These are phyloP conservation scores for Spodoptera exigua DNA, from an alignment of 2,888 invertebrate species.

Conservation along the genomic window DNA sequence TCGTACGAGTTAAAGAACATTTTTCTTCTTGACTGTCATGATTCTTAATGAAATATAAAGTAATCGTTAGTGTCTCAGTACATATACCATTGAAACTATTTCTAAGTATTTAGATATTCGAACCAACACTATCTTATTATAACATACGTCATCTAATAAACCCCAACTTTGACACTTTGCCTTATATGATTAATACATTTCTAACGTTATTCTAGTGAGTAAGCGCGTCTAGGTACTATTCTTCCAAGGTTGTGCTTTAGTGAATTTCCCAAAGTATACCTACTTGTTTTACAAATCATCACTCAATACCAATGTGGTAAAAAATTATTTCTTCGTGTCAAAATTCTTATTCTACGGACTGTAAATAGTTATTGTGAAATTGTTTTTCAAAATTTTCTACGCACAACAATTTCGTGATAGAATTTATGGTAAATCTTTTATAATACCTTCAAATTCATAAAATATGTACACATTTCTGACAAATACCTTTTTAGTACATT, in stretches of 20 bases:
- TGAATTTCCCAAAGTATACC: constrained; percentile 82
- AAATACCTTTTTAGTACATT: constrained; percentile 58
- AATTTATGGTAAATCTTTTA: constrained; percentile 68
- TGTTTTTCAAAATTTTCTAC: constrained; percentile 81
- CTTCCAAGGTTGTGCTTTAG: constrained; percentile 89
- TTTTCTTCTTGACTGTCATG: constrained; percentile 26
- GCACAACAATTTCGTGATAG: constrained; percentile 86
- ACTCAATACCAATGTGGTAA: constrained; percentile 63
- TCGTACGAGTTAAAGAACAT: constrained; percentile 23
- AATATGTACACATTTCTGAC: constrained; percentile 65
- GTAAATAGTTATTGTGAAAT: constrained; percentile 73
- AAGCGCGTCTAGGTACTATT: constrained; percentile 88
- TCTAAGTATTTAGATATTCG: constrained; percentile 55
- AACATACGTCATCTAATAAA: constrained; percentile 76
- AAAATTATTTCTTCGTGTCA: constrained; percentile 69
- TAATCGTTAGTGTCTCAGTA: constrained; percentile 44
- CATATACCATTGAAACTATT: constrained; percentile 49
- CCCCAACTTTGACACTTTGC: constrained; percentile 88
- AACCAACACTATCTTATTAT: constrained; percentile 63
- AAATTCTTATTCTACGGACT: constrained; percentile 69
- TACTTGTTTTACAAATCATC: constrained; percentile 68
- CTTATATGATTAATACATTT: constrained; percentile 83
- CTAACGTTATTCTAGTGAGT: constrained; percentile 84
- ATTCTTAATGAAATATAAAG: constrained; percentile 17
- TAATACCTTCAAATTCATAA: constrained; percentile 66